Evolutionary conservation across 2,113 vertebrate genomes (phyloP), one percentile per base, ranked within the genome.

Genomic region (Platichthys stellatus): DNA sequence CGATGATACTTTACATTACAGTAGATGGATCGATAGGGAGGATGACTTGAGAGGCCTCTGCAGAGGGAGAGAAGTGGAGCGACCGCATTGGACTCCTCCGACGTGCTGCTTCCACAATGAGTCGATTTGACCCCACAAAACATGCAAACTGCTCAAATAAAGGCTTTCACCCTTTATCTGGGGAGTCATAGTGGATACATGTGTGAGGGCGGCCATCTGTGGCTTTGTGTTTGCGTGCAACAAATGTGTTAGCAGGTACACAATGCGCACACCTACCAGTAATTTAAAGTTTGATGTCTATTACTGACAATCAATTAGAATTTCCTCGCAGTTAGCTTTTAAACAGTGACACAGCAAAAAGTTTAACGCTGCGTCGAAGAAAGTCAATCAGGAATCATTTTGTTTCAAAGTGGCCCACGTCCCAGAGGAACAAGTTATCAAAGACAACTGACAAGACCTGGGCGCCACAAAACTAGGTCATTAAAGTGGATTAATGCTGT

Each of bases 1-100:
- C 82, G 75, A 92, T 94, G 90, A 93, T 91, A 89, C 89, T 93
- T 94, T 90, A 92, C 88, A 91, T 92, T 91, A 91, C 81, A 81
- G 86, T 84, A 77, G 90, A 89, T 77, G 70, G 92, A 94, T 95
- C 94, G 80, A 95, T 94, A 80, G 68, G 35, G 68, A 78, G 74
- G 70, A 83, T 82, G 86, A 90, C 87, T 88, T 35, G 65, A 68
- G 80, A 82, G 61, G 84, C 78, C 81, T 79, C 74, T 86, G 83
- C 77, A 72, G 75, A 72, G 73, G 65, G 59, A 69, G 67, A 51
- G 20, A 56, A 43, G 69, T 69, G 62, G 53, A 73, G 77, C 80
- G 80, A 26, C 77, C 72, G 68, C 74, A 72, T 62, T 63, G 69
- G 40, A 35, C 58, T 72, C 38, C 57, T 80, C 74, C 12, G 31